Percentiles rank a stretch among this genome's conserved stretches.
Conservation (phyloP, 2,888 invertebrate genomes). For the Lissonota sp. region DNA sequence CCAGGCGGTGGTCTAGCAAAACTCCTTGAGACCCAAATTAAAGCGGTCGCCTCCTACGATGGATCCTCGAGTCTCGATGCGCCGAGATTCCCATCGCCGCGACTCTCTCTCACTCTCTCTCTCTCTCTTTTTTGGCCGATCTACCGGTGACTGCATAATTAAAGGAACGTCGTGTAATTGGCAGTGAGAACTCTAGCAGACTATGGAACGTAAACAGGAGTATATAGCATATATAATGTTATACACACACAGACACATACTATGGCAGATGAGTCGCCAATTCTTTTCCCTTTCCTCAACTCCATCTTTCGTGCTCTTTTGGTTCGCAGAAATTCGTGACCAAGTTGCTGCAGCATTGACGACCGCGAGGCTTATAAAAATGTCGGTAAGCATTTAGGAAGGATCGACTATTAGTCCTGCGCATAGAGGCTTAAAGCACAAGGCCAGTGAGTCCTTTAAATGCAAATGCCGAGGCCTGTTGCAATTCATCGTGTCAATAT, state of each 20-base stretch:
- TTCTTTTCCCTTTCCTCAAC: constrained; percentile 18
- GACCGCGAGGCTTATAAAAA: neutral
- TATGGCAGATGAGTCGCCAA: constrained; percentile 24
- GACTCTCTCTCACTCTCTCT: constrained; percentile 28
- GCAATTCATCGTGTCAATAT: neutral
- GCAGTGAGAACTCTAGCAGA: constrained; percentile 66
- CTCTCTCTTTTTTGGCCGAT: constrained; percentile 62
- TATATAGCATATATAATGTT: constrained; percentile 20
- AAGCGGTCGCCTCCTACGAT: constrained; percentile 78
- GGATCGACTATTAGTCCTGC: neutral
- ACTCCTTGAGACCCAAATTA: constrained; percentile 80
- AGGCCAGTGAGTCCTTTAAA: neutral
- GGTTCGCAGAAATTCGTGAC: constrained; percentile 32
- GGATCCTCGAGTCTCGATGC: constrained; percentile 66
- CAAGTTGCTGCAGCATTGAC: constrained; percentile 20
- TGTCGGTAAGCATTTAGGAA: neutral
- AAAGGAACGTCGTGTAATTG: constrained; percentile 81
- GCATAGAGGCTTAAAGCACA: neutral
- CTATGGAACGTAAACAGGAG: constrained; percentile 9
- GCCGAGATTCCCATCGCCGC: constrained; percentile 65
- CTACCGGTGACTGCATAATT: constrained; percentile 80
- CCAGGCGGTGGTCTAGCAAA: constrained; percentile 78
- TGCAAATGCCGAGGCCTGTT: neutral
- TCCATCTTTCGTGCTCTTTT: constrained; percentile 21
- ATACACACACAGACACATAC: constrained; percentile 12